Evolutionary conservation across 1,140 invertebrate genomes (phyloP).

Genomic region (Phortica variegata): DNA sequence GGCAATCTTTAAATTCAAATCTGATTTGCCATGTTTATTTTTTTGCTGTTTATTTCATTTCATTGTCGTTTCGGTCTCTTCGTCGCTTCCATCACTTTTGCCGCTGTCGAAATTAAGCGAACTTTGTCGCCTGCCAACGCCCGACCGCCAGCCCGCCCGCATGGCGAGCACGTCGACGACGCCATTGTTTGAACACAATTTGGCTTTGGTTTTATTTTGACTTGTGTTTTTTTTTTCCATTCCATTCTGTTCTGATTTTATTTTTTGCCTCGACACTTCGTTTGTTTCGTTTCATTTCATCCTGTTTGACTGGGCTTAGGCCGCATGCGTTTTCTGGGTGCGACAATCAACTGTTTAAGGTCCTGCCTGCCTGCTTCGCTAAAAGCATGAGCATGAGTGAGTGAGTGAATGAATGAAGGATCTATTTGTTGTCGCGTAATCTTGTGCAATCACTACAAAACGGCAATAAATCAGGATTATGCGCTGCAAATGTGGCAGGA

Average conservation of each 20-base stretch:
- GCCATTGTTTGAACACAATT: conserved; percentile 53
- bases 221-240: not conserved
- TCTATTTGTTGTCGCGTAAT: conserved; percentile 55
- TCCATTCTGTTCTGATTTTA: not conserved
- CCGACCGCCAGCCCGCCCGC: too few relatives aligned
- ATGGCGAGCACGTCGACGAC: not conserved
- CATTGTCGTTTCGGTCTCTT: too few relatives aligned
- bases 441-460: conserved; percentile 55
- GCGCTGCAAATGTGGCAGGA: conserved; percentile 51
- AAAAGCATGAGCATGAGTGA: not conserved
- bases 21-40: conserved; percentile 34
- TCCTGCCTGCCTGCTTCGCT: too few relatives aligned
- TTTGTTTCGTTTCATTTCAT: too few relatives aligned
- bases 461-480: conserved; percentile 56
- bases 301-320: too few relatives aligned
- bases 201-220: conserved; percentile 28
- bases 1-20: conserved; percentile 55
- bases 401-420: conserved; percentile 38
- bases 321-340: too few relatives aligned
- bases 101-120: not conserved
- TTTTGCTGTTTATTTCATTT: conserved; percentile 10
- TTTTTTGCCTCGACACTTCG: too few relatives aligned
- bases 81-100: not conserved
- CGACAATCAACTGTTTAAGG: too few relatives aligned
- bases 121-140: conserved; percentile 5